Evolutionary conservation across 2,888 invertebrate species (phyloP).

Genomic region (Eupithecia exiguata): DNA sequence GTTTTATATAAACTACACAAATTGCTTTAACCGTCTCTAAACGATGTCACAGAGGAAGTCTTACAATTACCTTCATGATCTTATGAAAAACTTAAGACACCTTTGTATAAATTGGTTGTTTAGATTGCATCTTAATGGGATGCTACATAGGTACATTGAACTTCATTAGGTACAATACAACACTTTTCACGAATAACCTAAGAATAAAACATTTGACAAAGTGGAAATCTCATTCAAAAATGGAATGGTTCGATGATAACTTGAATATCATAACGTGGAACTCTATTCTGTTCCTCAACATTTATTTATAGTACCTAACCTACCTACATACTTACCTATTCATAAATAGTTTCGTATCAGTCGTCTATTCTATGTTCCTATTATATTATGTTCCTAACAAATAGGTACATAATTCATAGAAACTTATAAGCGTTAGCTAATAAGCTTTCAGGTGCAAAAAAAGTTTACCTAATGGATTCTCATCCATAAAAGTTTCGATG

Average conservation of each 20-base stretch:
- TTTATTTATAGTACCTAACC: too few species aligned
- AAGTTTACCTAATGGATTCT: too few species aligned
- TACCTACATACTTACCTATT: too few species aligned
- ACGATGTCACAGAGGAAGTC: slow-evolving; percentile 74
- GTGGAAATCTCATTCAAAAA: background rate
- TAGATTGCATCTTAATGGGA: slow-evolving; percentile 36
- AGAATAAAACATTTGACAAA: too few species aligned
- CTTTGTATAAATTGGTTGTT: slow-evolving; percentile 34
- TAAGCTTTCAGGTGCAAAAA: too few species aligned
- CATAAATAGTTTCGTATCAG: too few species aligned
- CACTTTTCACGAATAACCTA: too few species aligned
- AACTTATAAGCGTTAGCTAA: too few species aligned
- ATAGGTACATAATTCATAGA: too few species aligned
- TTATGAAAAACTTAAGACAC: slow-evolving; percentile 52
- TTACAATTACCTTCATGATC: slow-evolving; percentile 64
- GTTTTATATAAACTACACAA: slow-evolving; percentile 78
- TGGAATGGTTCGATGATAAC: background rate
- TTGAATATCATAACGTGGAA: background rate
- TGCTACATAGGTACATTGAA: slow-evolving; percentile 35
- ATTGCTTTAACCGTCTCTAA: slow-evolving; percentile 74
- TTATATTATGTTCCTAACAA: too few species aligned
- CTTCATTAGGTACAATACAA: slow-evolving; percentile 18
- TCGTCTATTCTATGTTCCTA: too few species aligned
- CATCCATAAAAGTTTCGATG: too few species aligned
- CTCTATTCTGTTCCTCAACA: background rate